Percentiles rank a stretch among this genome's conserved stretches.
phyloP scores from a whole-genome alignment of 2,797 vertebrate species.

The Rhinogobio ventralis region DNA sequence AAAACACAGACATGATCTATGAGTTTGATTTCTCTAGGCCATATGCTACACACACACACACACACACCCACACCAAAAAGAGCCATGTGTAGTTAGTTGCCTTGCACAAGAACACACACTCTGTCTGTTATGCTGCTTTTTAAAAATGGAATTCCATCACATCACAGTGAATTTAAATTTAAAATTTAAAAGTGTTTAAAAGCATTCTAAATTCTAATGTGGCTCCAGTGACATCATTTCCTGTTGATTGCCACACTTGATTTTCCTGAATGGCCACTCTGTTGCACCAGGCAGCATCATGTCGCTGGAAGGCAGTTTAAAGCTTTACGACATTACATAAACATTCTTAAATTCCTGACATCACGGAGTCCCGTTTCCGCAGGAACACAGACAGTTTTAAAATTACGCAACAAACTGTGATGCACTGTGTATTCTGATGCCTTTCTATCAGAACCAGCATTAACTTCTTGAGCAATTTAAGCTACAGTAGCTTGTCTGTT shows the following conservation, averaged over 20 bases:
- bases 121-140: background rate
- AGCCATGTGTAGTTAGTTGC: background rate
- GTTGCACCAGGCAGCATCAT: slow-evolving; percentile 1
- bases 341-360: slow-evolving; percentile 40
- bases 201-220: background rate
- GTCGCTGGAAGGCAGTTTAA: slow-evolving; percentile 22
- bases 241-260: slow-evolving; percentile 11
- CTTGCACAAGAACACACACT: background rate
- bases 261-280: slow-evolving; percentile 5
- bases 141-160: background rate
- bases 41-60: slow-evolving; percentile 68
- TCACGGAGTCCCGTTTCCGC: background rate
- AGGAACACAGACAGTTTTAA: slow-evolving; percentile 28
- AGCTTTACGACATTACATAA: slow-evolving; percentile 40
- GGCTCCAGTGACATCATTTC: slow-evolving; percentile 1
- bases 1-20: slow-evolving; percentile 76
- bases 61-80: slow-evolving; percentile 30
- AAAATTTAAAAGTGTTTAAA: background rate
- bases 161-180: background rate
- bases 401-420: no score
- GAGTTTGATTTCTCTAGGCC: slow-evolving; percentile 70
- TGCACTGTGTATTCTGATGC: no score
- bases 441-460: no score
- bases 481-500: no score
- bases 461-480: no score